These are phyloP conservation scores for Mycalesis mineus DNA, from an alignment of 2,888 invertebrate genomes.

Conservation along the genomic window DNA sequence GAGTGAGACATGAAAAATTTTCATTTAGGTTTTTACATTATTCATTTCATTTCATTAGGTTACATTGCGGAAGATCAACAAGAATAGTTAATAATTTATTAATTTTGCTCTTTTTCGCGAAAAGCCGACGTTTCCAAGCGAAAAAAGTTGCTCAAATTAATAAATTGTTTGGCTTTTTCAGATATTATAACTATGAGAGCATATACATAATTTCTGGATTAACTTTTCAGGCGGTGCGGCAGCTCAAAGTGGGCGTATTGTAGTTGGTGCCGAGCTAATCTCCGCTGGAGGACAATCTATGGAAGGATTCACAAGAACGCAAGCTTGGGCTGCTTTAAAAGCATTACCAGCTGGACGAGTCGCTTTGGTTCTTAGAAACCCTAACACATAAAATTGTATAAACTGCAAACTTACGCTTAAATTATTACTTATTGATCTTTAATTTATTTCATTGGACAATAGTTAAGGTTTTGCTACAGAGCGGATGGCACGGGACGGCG, in stretches of 20 bases:
- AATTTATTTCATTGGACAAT: conserved; percentile 3
- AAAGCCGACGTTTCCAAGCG: no score
- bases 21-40: no score
- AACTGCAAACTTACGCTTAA: background rate
- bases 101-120: no score
- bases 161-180: no score
- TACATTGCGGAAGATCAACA: no score
- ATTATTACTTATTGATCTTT: background rate
- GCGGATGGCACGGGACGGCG: no score
- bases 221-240: conserved; percentile 87
- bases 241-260: conserved; percentile 89
- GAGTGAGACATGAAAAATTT: no score
- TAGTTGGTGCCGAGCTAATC: conserved; percentile 91
- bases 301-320: conserved; percentile 91
- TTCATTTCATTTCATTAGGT: no score
- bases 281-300: conserved; percentile 89
- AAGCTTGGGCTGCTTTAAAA: conserved; percentile 96
- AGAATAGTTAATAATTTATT: no score
- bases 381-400: conserved; percentile 25
- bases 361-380: conserved; percentile 74
- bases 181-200: no score
- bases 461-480: no score
- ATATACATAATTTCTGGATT: background rate
- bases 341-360: conserved; percentile 91
- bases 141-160: no score